phyloP scores from a whole-genome alignment of 2,888 invertebrate genomes.

The Parnassius glacialis region DNA sequence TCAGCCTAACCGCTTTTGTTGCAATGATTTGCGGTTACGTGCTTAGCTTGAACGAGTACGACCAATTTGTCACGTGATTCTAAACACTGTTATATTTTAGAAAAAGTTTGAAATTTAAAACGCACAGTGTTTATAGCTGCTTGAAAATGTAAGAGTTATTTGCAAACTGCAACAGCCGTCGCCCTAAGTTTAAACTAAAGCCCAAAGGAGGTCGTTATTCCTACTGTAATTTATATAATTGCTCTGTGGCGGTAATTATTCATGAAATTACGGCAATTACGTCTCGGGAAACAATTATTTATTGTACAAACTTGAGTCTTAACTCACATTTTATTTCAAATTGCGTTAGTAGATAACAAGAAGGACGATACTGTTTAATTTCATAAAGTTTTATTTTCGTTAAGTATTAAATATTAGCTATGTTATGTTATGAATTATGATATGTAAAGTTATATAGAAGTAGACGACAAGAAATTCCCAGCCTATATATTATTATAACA shows the following conservation, averaged over 20 bases:
- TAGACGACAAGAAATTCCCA: no score
- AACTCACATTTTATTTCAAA: slow-evolving; percentile 78
- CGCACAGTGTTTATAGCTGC: slow-evolving; percentile 33
- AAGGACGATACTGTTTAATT: slow-evolving; percentile 46
- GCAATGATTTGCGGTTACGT: slow-evolving; percentile 72
- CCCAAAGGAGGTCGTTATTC: slow-evolving; percentile 76
- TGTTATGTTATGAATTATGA: no score
- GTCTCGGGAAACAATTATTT: slow-evolving; percentile 79
- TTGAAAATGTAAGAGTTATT: slow-evolving; percentile 48
- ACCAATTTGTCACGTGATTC: slow-evolving; percentile 49
- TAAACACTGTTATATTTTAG: slow-evolving; percentile 30
- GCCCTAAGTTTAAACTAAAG: slow-evolving; percentile 75
- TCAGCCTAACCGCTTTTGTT: slow-evolving; percentile 56
- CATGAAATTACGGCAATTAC: slow-evolving; percentile 81
- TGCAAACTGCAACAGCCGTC: slow-evolving; percentile 60
- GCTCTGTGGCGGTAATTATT: slow-evolving; percentile 80
- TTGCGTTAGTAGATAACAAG: slow-evolving; percentile 71
- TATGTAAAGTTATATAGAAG: no score
- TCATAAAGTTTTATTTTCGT: slow-evolving; percentile 5
- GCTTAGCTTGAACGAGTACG: slow-evolving; percentile 54
- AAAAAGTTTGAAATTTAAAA: slow-evolving; percentile 26
- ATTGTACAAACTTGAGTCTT: slow-evolving; percentile 78
- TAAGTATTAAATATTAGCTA: no score
- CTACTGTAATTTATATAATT: slow-evolving; percentile 80
- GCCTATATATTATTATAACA: no score